Evolutionary conservation across 2,113 vertebrate genomes (phyloP).

Genomic region (Chrysemys picta): DNA sequence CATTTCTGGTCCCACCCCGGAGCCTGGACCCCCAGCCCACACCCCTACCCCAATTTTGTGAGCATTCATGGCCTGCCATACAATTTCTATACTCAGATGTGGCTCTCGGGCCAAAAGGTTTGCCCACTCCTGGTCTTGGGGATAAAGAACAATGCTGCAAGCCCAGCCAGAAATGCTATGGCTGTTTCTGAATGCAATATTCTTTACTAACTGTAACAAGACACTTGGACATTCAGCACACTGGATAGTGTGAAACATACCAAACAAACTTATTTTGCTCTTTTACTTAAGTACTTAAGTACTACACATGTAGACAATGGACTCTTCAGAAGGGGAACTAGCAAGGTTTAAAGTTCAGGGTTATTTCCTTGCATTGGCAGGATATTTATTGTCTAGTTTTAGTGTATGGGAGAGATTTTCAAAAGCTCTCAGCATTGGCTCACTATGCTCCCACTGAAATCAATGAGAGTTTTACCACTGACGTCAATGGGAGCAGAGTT

Average conservation of each 20-base stretch:
- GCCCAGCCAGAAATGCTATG: neutral
- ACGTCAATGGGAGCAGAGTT: neutral
- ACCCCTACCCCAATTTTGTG: too few species aligned
- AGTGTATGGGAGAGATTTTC: neutral
- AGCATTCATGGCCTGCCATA: too few species aligned
- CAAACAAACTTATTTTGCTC: neutral
- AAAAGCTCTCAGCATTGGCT: neutral
- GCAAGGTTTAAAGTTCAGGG: neutral
- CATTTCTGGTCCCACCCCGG: too few species aligned
- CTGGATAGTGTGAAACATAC: neutral
- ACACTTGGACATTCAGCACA: neutral
- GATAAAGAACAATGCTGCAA: neutral
- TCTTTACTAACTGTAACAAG: neutral
- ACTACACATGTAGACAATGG: neutral
- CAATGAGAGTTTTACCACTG: neutral
- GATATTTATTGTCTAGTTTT: neutral
- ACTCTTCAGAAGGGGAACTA: neutral
- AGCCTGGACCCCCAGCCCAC: too few species aligned
- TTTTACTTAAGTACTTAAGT: neutral
- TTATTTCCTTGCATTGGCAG: neutral
- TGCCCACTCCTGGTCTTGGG: too few species aligned
- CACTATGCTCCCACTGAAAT: neutral
- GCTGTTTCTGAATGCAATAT: neutral
- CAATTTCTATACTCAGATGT: too few species aligned
- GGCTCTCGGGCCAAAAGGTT: too few species aligned